These are phyloP conservation scores for Philopotamus ludificatus DNA, from an alignment of 1,140 invertebrate species.

Conservation along the genomic window DNA sequence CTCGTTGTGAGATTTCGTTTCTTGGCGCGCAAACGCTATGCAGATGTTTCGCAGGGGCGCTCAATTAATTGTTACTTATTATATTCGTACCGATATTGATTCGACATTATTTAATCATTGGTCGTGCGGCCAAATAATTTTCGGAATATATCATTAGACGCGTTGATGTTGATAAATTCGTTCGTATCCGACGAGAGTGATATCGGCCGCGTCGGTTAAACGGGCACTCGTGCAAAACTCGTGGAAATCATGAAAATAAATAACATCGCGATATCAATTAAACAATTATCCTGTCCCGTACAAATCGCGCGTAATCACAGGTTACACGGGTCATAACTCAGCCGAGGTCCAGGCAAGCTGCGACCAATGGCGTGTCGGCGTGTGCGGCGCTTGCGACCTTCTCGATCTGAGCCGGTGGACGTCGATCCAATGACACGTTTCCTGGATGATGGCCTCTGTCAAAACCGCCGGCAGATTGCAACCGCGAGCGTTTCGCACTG, in stretches of 20 bases:
- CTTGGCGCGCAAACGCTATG: too few species aligned
- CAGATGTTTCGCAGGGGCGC: too few species aligned
- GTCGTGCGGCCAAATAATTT: not conserved
- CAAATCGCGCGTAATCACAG: slow-evolving; percentile 43
- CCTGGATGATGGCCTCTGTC: slow-evolving; percentile 18
- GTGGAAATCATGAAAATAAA: slow-evolving; percentile 43
- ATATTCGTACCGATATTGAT: too few species aligned
- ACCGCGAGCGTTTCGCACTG: too few species aligned
- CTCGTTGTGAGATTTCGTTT: too few species aligned
- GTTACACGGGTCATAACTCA: slow-evolving; percentile 40
- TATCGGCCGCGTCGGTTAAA: not conserved
- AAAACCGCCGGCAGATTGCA: too few species aligned
- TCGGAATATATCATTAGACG: not conserved
- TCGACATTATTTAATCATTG: too few species aligned
- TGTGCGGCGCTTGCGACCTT: not conserved
- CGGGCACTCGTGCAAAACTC: slow-evolving; percentile 35
- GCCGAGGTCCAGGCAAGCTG: not conserved
- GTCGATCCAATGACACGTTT: not conserved
- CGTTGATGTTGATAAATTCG: too few species aligned
- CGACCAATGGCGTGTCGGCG: slow-evolving; percentile 1
- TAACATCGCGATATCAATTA: slow-evolving; percentile 43
- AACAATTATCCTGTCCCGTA: slow-evolving; percentile 43
- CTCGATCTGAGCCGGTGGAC: not conserved
- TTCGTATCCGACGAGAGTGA: not conserved
- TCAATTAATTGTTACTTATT: too few species aligned